A percentile compares a stretch with the other conserved stretches of the same genome.
Conservation (phyloP, 2,113 vertebrate genomes). For the Lampris megalopsis region DNA sequence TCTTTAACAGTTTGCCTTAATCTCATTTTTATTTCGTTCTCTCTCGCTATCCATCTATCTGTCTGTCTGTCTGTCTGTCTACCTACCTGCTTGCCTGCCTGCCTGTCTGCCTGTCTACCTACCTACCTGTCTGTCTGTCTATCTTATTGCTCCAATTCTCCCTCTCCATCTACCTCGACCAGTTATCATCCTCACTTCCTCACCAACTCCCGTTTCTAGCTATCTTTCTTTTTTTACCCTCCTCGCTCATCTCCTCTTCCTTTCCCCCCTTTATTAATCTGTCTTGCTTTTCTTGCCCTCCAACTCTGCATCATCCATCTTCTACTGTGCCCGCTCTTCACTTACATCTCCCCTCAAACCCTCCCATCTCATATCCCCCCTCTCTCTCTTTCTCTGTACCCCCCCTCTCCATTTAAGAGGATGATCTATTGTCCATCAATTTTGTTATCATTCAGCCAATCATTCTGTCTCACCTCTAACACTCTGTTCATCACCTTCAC, state of each 20-base stretch:
- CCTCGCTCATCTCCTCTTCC: too few relatives aligned
- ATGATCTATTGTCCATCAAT: conserved; percentile 40
- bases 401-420: conserved; percentile 43
- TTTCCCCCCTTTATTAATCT: conserved; percentile 30
- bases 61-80: too few relatives aligned
- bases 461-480: conserved; percentile 42
- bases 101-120: conserved; percentile 5
- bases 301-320: conserved; percentile 20
- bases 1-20: background rate
- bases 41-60: background rate
- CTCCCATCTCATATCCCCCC: conserved; percentile 22
- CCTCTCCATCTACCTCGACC: background rate
- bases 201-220: conserved; percentile 1
- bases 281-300: conserved; percentile 27
- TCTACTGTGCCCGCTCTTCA: conserved; percentile 13
- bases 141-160: conserved; percentile 9
- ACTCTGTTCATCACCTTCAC: background rate
- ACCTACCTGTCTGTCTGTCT: conserved; percentile 8
- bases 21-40: background rate
- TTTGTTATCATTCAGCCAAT: conserved; percentile 33
- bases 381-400: background rate
- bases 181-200: background rate
- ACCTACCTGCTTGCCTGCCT: background rate
- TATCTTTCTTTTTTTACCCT: background rate
- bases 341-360: conserved; percentile 41